phyloP scores from a whole-genome alignment of 1,140 invertebrate genomes.

The Drosophila carrolli region DNA sequence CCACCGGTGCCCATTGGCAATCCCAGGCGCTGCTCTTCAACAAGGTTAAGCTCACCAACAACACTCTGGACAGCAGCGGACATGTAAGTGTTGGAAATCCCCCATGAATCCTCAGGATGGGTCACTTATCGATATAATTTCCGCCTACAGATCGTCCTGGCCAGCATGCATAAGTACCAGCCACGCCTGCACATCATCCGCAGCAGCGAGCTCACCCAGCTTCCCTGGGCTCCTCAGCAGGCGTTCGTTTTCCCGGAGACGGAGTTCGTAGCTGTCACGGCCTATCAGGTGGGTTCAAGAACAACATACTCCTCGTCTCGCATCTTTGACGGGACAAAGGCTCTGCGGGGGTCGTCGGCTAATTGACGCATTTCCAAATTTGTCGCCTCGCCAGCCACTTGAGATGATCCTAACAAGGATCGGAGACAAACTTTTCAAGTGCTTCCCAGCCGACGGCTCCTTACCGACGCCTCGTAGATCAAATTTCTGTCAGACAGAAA shows the following conservation, averaged over 20 bases:
- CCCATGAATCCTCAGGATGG: not conserved
- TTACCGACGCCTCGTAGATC: conserved; percentile 37
- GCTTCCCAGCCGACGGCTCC: conserved; percentile 4
- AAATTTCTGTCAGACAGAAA: conserved; percentile 16
- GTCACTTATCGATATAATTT: conserved; percentile 34
- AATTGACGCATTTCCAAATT: conserved; percentile 49
- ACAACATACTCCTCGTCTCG: conserved; percentile 6
- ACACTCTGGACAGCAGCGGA: conserved; percentile 91
- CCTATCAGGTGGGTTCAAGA: conserved; percentile 90
- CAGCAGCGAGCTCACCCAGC: conserved; percentile 88
- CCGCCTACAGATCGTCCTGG: conserved; percentile 91
- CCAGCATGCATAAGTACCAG: conserved; percentile 97
- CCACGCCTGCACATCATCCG: conserved; percentile 93
- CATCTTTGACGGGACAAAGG: conserved; percentile 21
- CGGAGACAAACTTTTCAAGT: conserved; percentile 35
- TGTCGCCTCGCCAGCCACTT: conserved; percentile 54
- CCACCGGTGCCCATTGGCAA: conserved; percentile 94
- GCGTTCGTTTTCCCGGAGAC: conserved; percentile 92
- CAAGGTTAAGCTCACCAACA: conserved; percentile 96
- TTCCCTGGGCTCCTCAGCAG: conserved; percentile 88
- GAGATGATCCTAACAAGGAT: conserved; percentile 21
- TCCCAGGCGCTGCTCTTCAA: conserved; percentile 92
- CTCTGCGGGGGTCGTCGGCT: conserved; percentile 48
- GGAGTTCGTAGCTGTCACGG: conserved; percentile 96
- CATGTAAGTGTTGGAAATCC: conserved; percentile 88